Evolutionary conservation across 2,888 invertebrate species (phyloP).

Genomic region (Melinopterus prodromus): DNA sequence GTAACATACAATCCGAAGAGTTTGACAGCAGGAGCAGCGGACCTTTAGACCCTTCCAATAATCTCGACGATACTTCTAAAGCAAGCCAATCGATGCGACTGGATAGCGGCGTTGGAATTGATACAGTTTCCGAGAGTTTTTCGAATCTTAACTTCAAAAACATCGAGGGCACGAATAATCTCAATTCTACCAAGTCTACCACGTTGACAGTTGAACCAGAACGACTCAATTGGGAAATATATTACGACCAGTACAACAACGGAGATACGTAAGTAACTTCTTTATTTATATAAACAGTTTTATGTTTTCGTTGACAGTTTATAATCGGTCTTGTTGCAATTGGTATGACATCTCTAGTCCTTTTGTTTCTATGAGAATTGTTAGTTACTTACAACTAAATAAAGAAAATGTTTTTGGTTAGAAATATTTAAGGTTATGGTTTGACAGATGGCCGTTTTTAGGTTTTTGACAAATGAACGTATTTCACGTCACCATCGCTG

Average conservation of each 20-base stretch:
- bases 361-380: too few species aligned
- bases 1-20: conserved; percentile 51
- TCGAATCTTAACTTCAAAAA: conserved; percentile 66
- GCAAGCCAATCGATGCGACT: conserved; percentile 60
- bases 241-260: conserved; percentile 81
- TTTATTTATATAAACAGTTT: conserved; percentile 8
- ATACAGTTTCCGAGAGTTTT: conserved; percentile 67
- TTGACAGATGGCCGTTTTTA: too few species aligned
- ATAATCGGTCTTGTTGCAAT: too few species aligned
- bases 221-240: conserved; percentile 68
- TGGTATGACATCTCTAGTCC: too few species aligned
- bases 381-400: too few species aligned
- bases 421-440: too few species aligned
- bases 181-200: conserved; percentile 46
- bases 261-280: conserved; percentile 84
- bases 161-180: conserved; percentile 54
- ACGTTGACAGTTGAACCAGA: conserved; percentile 15
- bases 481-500: too few species aligned
- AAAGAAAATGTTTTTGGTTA: too few species aligned
- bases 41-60: conserved; percentile 10
- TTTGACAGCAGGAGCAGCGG: conserved; percentile 30
- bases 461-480: too few species aligned
- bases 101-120: conserved; percentile 73
- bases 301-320: background rate
- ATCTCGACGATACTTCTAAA: conserved; percentile 29